Base-by-base conservation (phyloP, 2,888 invertebrate species). In the Cordilura impudica region DNA sequence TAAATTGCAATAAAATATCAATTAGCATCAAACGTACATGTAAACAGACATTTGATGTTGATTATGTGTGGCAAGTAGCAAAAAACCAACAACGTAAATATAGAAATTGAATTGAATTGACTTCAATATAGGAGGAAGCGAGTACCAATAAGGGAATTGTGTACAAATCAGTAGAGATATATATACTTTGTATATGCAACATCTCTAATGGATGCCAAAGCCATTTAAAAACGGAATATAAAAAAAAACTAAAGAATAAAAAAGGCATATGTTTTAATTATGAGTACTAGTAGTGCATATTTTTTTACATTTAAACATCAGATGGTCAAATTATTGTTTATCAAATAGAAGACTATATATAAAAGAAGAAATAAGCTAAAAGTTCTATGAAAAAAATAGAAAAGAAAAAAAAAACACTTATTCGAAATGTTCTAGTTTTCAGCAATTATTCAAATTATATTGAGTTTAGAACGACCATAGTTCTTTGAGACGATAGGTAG, bases 221-320 rank as follows among this genome's bases (percentile, higher is more conserved):
- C 19, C 49, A 35, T 8, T n/a, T n/a, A n/a, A n/a, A n/a, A n/a
- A n/a, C n/a, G n/a, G 39, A 35, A 43, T 4, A 19, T 39, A 29
- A 43, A 2, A 21, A 19, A 58, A 58, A 54, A 29, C 6, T 29
- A 18, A 61, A 47, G 12, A 47, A 43, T 60, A 35, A 45, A n/a
- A 39, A 21, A 21, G 47, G 63, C 63, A 63, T 63, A 19, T 63
- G 63, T 63, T 63, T 63, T 63, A 12, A 31, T 61, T 14, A 3
- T 21, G 12, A n/a, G 54, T 12, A 53, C n/a, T n/a, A n/a, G n/a
- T n/a, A n/a, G 31, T 31, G 18, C 3, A 26, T 14, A n/a, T 26
- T 31, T 31, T 61, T 47, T 49, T 10, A 35, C 31, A 60, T 63
- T 63, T 7, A 29, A 49, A 49, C 29, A 49, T 45, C 39, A 21